Base-by-base conservation (phyloP, 2,888 invertebrate genomes). In the Tethea ocularis region DNA sequence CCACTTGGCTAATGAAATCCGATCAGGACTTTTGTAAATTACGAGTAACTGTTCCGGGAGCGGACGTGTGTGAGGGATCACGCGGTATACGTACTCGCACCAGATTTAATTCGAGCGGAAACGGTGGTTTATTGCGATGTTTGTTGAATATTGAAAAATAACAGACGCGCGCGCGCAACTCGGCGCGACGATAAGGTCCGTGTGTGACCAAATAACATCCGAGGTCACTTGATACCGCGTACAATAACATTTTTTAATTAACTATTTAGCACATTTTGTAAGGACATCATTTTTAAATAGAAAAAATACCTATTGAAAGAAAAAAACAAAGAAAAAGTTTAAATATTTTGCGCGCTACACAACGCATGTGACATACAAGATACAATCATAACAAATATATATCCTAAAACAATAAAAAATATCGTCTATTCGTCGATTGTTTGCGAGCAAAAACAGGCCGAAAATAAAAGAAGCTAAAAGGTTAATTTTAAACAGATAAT, bases 81-180 rank as follows among this genome's bases (percentile, higher is more conserved):
- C 17, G 41, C 8, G n/a, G 6, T 2, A 5, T 17, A 7, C 2
- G 6, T 17, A 15, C 41, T 41, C 41, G 41, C 17, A 10, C 17
- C 46, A 46, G 46, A 46, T 46, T 10, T n/a, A 46, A 17, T 46
- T 46, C 6, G 20, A 46, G 20, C 46, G 46, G 46, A 46, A 20
- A 46, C 46, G 10, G n/a, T 3, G 46, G 46, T 46, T 46, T 46
- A 46, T 8, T 46, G 20, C 46, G 46, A 46, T 46, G 46, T 46
- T 46, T 46, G 46, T 41, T 41, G 46, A 10, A 46, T 46, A 46
- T 46, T 46, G 46, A 46, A 17, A 46, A 46, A 46, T 46, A 46
- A 46, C 46, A 46, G 46, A 46, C 10, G 46, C 46, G n/a, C 5
- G 41, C n/a, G n/a, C n/a, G n/a, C n/a, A n/a, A n/a, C n/a, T 3